A percentile compares a stretch with the other conserved stretches of the same genome.
Conservation (phyloP, 2,797 vertebrate species). For the Zalophus californianus region DNA sequence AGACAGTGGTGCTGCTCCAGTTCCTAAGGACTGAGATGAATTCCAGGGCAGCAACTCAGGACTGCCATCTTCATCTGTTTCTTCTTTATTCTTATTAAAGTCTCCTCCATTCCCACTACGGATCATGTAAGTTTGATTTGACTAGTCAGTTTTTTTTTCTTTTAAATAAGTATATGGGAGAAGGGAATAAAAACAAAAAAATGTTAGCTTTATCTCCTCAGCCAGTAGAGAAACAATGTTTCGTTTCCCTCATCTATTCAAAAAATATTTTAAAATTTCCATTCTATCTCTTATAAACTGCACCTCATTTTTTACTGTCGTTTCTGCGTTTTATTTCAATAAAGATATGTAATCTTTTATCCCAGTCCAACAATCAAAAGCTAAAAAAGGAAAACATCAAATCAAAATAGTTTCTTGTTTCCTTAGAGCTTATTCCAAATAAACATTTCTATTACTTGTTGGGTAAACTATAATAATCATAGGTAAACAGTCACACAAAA, state of each 20-base stretch:
- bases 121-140: background rate
- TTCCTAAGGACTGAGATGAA: background rate
- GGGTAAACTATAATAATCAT: conserved; percentile 1
- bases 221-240: background rate
- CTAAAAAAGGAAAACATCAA: background rate
- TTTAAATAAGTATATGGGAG: background rate
- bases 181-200: background rate
- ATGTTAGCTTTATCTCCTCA: background rate
- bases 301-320: background rate
- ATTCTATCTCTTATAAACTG: background rate
- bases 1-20: background rate
- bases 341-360: background rate
- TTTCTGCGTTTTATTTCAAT: background rate
- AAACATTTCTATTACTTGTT: background rate
- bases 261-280: background rate
- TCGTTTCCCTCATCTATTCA: background rate
- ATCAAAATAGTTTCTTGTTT: background rate
- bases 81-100: background rate
- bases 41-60: background rate
- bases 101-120: background rate
- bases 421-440: background rate
- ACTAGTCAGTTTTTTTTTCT: background rate
- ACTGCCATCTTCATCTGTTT: background rate
- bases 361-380: background rate
- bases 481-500: background rate